Evolutionary conservation across 2,888 invertebrate genomes (phyloP).

Genomic region (Congeria kusceri): DNA sequence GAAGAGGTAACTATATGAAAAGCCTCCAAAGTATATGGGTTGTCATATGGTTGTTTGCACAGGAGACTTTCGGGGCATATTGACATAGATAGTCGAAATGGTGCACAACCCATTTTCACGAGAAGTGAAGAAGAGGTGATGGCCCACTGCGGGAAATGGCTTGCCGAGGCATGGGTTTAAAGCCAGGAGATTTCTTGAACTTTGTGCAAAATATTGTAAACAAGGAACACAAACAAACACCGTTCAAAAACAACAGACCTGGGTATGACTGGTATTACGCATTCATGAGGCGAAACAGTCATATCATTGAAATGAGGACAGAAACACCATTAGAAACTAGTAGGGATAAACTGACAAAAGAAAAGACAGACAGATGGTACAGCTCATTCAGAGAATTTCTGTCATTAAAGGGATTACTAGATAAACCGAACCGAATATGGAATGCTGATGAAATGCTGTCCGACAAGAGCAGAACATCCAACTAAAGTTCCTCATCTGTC

Average conservation of each 20-base stretch:
- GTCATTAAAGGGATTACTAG: not conserved
- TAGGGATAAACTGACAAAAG: conserved; percentile 26
- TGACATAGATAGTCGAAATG: not conserved
- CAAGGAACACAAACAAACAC: conserved; percentile 13
- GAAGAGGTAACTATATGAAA: too few species aligned
- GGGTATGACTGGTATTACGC: conserved; percentile 33
- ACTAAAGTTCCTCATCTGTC: conserved; percentile 40
- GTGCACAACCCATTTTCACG: not conserved
- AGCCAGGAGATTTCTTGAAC: conserved; percentile 28
- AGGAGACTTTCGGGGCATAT: not conserved
- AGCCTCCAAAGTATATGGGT: not conserved
- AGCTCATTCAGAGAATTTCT: conserved; percentile 8
- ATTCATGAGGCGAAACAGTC: conserved; percentile 25
- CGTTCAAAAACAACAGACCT: conserved; percentile 2
- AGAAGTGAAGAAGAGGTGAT: not conserved
- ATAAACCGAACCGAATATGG: conserved; percentile 31
- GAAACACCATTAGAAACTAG: conserved; percentile 25
- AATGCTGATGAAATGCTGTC: conserved; percentile 36
- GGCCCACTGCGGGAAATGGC: not conserved
- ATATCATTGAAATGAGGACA: conserved; percentile 22
- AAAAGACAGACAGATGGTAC: conserved; percentile 23
- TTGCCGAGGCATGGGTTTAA: conserved; percentile 41
- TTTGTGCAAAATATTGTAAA: conserved; percentile 28
- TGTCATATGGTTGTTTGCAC: not conserved
- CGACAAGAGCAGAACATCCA: not conserved